A percentile compares a stretch with the other conserved stretches of the same genome.
Conservation (phyloP, 2,113 vertebrate genomes). For the Tetrao urogallus region DNA sequence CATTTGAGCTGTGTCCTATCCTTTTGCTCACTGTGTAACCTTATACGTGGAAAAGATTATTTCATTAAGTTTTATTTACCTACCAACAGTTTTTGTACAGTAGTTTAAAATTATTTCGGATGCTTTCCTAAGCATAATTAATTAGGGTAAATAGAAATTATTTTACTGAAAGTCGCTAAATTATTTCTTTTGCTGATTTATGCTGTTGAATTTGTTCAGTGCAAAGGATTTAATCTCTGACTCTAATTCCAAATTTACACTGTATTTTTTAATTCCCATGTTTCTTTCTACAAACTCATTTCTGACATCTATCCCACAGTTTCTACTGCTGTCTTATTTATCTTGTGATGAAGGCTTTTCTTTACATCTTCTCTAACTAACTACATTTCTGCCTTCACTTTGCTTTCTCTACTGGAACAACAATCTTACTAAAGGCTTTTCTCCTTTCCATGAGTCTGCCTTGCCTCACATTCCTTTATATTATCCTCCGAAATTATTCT, state of each 20-base stretch:
- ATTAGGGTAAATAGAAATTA: neutral
- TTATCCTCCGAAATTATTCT: neutral
- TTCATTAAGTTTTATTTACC: neutral
- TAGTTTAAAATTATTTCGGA: neutral
- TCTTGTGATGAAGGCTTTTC: neutral
- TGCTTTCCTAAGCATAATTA: neutral
- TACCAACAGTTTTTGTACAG: neutral
- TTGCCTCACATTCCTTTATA: neutral
- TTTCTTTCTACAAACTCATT: neutral
- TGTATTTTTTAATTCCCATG: neutral
- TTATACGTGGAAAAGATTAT: neutral
- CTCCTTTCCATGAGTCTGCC: neutral
- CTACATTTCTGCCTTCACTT: neutral
- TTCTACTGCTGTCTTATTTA: neutral
- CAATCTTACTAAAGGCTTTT: neutral
- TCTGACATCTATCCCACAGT: neutral
- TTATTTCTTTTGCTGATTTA: neutral
- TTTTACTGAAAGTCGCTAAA: neutral
- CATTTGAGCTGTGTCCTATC: neutral
- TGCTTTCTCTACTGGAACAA: neutral
- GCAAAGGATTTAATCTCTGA: neutral
- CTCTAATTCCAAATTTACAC: neutral
- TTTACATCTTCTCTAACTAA: neutral
- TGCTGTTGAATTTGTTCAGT: neutral
- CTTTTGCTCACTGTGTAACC: neutral